Evolutionary conservation across 2,888 invertebrate genomes (phyloP), one percentile per base, ranked within the genome.

Genomic region (Harpalus rufipes): DNA sequence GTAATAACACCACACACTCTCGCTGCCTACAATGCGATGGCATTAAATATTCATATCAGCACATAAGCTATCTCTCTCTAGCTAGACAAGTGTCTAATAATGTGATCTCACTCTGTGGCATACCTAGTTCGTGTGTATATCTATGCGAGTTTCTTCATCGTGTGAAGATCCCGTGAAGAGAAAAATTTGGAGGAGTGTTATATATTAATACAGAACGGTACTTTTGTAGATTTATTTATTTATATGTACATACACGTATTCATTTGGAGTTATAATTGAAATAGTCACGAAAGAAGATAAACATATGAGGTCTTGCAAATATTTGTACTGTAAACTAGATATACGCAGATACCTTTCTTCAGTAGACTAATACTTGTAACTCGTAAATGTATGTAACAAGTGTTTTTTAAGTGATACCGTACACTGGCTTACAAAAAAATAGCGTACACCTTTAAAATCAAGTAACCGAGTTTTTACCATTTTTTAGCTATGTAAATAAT

Each of bases 11-110:
- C 68, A 39, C 68, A 65, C 65, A 39, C 14, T n/a, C 21, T 32
- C n/a, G 32, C 32, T 59, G 25, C 39, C 25, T 39, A 68, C 68
- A 68, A 68, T 68, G 68, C 68, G 1, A 39, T 12, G 25, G 5
- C 32, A 68, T 68, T 68, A 68, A 68, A 68, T 68, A 68, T 68
- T 68, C 68, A 68, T 68, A 68, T 68, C 68, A 32, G 68, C 68
- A 68, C n/a, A 32, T 6, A 6, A 2, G 6, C 7, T 14, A n/a
- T 68, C 68, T 68, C 39, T 0, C 25, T 68, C 68, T 3, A 32
- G 12, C 32, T 12, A 12, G 14, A 6, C n/a, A n/a, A 12, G 14
- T 39, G 32, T 32, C 32, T 10, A 14, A 68, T 68, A 32, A 0
- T n/a, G 12, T 14, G n/a, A 12, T 32, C 68, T 68, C 14, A 12